Percentiles rank a stretch among this genome's conserved stretches.
phyloP scores from a whole-genome alignment of 2,113 vertebrate species.

The Bathybates hornii region DNA sequence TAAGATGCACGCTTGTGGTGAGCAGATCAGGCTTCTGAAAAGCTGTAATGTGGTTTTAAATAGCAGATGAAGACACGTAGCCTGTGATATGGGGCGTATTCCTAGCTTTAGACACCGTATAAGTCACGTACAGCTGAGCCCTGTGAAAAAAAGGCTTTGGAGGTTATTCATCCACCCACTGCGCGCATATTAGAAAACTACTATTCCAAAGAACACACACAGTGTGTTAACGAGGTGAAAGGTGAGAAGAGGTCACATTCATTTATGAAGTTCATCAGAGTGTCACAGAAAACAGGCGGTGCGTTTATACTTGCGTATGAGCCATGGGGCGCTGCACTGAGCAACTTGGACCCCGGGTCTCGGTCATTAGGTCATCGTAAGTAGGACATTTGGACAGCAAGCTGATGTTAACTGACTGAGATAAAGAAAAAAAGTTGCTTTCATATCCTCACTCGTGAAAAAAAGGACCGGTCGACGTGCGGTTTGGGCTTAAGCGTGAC shows the following conservation, averaged over 20 bases:
- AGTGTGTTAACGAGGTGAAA: background rate
- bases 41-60: conserved; percentile 60
- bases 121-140: conserved; percentile 33
- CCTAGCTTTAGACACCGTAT: background rate
- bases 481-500: background rate
- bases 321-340: background rate
- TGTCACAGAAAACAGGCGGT: background rate
- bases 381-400: background rate
- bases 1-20: conserved; percentile 29
- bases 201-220: background rate
- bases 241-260: conserved; percentile 16
- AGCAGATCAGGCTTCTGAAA: background rate
- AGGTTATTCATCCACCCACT: background rate
- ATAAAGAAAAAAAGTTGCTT: background rate
- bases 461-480: background rate
- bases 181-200: background rate
- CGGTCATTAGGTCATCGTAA: background rate
- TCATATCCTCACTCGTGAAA: background rate
- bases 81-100: conserved; percentile 45
- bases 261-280: background rate
- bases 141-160: background rate
- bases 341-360: background rate
- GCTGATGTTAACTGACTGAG: background rate
- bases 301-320: background rate
- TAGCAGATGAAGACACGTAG: conserved; percentile 42